Base-by-base conservation (phyloP, 2,113 vertebrate genomes). In the Pachypanchax playfairii region DNA sequence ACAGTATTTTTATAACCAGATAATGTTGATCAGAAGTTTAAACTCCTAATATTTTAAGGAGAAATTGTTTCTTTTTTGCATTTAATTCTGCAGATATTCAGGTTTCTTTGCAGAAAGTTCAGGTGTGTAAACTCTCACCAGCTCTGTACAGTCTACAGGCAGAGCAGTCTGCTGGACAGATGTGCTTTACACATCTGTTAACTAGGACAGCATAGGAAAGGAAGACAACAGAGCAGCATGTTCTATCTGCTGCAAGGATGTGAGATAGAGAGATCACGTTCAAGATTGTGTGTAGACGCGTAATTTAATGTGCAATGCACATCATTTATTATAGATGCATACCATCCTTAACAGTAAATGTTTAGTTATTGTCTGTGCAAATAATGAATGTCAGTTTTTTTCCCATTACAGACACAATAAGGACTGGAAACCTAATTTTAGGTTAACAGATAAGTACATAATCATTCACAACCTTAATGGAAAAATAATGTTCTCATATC, bases 401-500 rank as follows among this genome's bases (percentile, higher is more conserved):
- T 76, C 35, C 64, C 51, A 55, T 67, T 59, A 69, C 26, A 62
- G 35, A 39, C 5, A 57, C 52, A 68, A 51, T 18, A 66, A 60
- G 13, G 5, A 11, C 13, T 29, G 3, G 39, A 59, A 48, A 65
- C 41, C 26, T 77, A 26, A 49, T 43, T 33, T 39, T 46, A 49
- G 71, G 26, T 59, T 47, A 53, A 62, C 55, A 62, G 48, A 82
- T 57, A 68, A 63, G 53, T 55, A 83, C 42, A 75, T 65, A 69
- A 74, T 42, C 35, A 64, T 74, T 76, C 57, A 87, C 49, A 25
- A 62, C 42, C 49, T 66, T 71, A 65, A 86, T 85, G 80, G 73
- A 86, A 87, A 86, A 82, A 80, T 76, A 76, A 70, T 75, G 55
- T 78, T 81, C 52, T 86, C 54, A 88, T 88, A 88, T 84, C 50